Conservation (phyloP, 2,888 invertebrate genomes). For the Rotaria socialis region DNA sequence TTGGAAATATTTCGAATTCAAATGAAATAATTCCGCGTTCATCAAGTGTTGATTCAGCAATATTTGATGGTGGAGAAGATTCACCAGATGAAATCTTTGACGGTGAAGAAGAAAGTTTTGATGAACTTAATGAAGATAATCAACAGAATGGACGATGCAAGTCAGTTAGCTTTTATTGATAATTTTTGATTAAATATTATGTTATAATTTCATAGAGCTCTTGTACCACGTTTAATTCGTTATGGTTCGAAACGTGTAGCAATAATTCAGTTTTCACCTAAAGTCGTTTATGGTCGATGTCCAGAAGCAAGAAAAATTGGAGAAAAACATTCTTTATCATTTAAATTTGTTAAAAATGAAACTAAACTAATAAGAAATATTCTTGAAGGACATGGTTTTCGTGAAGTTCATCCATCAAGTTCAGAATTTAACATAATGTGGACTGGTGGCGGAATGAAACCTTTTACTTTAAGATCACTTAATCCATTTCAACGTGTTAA, state of each 20-base stretch:
- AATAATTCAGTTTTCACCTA: background rate
- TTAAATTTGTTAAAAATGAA: slow-evolving; percentile 61
- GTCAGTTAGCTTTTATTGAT: background rate
- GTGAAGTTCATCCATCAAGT: slow-evolving; percentile 66
- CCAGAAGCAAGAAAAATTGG: slow-evolving; percentile 20
- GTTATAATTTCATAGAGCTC: background rate
- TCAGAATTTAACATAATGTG: slow-evolving; percentile 78
- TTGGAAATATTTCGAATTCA: background rate
- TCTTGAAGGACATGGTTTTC: slow-evolving; percentile 57
- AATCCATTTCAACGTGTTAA: slow-evolving; percentile 86
- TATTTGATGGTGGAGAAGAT: background rate
- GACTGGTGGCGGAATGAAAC: slow-evolving; percentile 87
- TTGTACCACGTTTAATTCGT: background rate
- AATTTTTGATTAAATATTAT: too few relatives aligned
- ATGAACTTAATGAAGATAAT: slow-evolving; percentile 11
- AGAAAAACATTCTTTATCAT: slow-evolving; percentile 58
- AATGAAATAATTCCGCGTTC: background rate
- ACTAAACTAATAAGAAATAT: slow-evolving; percentile 59
- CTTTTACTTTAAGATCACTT: slow-evolving; percentile 75
- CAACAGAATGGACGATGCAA: background rate
- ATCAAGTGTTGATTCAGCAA: slow-evolving; percentile 20
- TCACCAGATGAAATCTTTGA: background rate
- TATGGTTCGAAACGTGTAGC: slow-evolving; percentile 6
- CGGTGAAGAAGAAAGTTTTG: slow-evolving; percentile 26
- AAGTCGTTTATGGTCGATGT: slow-evolving; percentile 35